Evolutionary conservation across 2,797 vertebrate species (phyloP), one percentile per base, ranked within the genome.

Genomic region (Tympanoctomys barrerae): DNA sequence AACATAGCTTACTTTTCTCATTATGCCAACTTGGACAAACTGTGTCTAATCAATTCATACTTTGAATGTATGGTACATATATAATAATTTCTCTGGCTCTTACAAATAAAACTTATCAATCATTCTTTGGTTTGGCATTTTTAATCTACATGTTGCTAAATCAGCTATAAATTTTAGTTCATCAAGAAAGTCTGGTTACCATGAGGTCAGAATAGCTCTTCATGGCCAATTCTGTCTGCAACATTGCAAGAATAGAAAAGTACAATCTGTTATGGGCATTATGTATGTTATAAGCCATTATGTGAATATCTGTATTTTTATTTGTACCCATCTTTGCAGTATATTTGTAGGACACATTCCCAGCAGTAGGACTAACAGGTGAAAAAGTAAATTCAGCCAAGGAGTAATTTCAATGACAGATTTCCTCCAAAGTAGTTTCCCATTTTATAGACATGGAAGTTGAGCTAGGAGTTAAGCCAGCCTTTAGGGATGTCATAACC

Each of bases 1-100:
- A 90, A 90, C 59, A 54, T 49, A 7, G 12, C 71, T 75, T 93
- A 80, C 39, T 91, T 81, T 96, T 89, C 33, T 70, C 52, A 33
- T 87, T 79, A 61, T 52, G 21, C 57, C 81, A 62, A 46, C n/a
- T 62, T 75, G 49, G 71, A 49, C 21, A 81, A 85, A 62, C 61
- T 78, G 70, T 75, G 87, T 49, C 78, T 91, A 85, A 21, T 77
- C 21, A 79, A 11, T 85, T 46, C 59, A 52, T 68, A 83, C 52
- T 82, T 89, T 66, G 12, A 71, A 19, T 73, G 22, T 42, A 73
- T 75, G 71, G 24, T 89, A 6, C 31, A n/a, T 75, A 49, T 87
- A 19, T 85, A 59, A 68, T 61, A 31, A 80, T 52, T 90, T 90
- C 46, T 94, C 9, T 62, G 70, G 49, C 94, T 79, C 66, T 70